These are phyloP conservation scores for Triplophysa yarkandensis DNA, from an alignment of 2,797 vertebrate genomes.

Conservation along the genomic window DNA sequence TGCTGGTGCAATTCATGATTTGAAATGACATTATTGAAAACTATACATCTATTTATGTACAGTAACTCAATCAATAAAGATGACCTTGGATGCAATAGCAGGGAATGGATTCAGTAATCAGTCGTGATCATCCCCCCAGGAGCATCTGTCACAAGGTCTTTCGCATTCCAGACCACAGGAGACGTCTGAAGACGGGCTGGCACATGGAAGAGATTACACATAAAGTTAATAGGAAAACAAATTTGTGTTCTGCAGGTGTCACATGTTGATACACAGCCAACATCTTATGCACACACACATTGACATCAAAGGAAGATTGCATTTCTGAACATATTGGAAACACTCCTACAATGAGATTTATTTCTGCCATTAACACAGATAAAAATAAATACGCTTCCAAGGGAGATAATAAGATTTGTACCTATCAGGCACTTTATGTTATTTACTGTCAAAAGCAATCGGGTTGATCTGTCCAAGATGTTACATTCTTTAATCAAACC, in stretches of 20 bases:
- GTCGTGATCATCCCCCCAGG: conserved; percentile 24
- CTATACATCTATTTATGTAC: conserved; percentile 31
- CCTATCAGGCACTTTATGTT: not conserved
- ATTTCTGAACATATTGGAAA: conserved; percentile 16
- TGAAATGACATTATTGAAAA: conserved; percentile 1
- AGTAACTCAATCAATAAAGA: conserved; percentile 27
- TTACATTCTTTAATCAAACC: not conserved
- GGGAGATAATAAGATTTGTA: conserved; percentile 22
- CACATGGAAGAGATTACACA: conserved; percentile 35
- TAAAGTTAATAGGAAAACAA: conserved; percentile 39
- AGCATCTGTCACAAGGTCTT: conserved; percentile 47
- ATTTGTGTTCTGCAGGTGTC: conserved; percentile 27
- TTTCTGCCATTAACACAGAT: conserved; percentile 21
- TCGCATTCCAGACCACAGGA: conserved; percentile 44
- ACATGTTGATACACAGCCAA: conserved; percentile 20
- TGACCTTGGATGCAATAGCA: conserved; percentile 43
- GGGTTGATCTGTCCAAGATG: not conserved
- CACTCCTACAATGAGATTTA: conserved; percentile 26
- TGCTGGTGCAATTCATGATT: not conserved
- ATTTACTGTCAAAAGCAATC: conserved; percentile 34
- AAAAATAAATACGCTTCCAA: conserved; percentile 36
- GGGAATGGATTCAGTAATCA: conserved; percentile 48
- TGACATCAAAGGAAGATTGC: conserved; percentile 21
- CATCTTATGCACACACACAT: conserved; percentile 1
- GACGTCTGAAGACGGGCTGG: conserved; percentile 32